phyloP scores from a whole-genome alignment of 2,113 vertebrate species.

The Seriola rivoliana region DNA sequence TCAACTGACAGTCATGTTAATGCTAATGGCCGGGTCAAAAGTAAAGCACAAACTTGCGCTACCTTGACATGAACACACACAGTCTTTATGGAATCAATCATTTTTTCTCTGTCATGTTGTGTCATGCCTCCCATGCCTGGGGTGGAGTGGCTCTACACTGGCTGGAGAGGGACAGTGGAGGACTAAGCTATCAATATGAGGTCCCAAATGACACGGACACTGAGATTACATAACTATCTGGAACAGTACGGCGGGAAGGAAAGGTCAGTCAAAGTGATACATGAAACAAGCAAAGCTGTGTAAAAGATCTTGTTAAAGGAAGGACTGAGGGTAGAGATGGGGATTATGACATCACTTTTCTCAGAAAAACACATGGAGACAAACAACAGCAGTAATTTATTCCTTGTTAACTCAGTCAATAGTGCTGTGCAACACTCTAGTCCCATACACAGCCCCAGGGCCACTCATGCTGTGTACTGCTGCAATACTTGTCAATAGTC shows the following conservation, averaged over 20 bases:
- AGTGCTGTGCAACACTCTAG: constrained; percentile 51
- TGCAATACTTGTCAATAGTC: constrained; percentile 64
- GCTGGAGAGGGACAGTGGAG: constrained; percentile 39
- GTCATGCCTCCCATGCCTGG: constrained; percentile 27
- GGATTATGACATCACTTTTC: constrained; percentile 39
- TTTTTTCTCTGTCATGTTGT: constrained; percentile 41
- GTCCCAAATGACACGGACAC: constrained; percentile 49
- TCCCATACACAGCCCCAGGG: constrained; percentile 57
- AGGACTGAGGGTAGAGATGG: background rate
- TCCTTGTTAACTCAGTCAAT: constrained; percentile 67
- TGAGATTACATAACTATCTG: constrained; percentile 65
- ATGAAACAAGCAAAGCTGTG: constrained; percentile 5
- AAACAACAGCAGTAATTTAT: constrained; percentile 57
- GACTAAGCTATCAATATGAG: constrained; percentile 55
- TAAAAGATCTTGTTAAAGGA: background rate
- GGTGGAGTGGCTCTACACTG: background rate
- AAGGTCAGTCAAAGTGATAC: constrained; percentile 50
- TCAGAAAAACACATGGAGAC: constrained; percentile 50
- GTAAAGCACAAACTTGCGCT: constrained; percentile 14
- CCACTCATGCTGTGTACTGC: constrained; percentile 63
- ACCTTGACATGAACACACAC: background rate
- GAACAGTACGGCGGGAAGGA: constrained; percentile 43
- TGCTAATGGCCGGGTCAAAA: constrained; percentile 36
- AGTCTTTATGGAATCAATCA: constrained; percentile 32
- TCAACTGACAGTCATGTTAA: constrained; percentile 38